Percentiles rank a stretch among this genome's conserved stretches.
Evolutionary conservation across 1,140 invertebrate genomes (phyloP).

Genomic region (Mya arenaria): DNA sequence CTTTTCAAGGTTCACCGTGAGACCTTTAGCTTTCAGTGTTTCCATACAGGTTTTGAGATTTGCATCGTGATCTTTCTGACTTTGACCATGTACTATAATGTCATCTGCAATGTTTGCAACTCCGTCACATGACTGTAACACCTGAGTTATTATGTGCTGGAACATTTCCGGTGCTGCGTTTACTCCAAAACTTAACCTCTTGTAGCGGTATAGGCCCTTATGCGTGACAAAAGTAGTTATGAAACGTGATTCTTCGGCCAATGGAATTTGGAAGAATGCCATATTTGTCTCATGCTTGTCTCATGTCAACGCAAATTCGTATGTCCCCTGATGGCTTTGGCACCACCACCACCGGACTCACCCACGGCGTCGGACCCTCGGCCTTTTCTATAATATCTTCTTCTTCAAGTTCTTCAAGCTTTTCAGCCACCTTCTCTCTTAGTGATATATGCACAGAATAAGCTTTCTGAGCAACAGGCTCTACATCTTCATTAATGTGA

Average conservation of each 20-base stretch:
- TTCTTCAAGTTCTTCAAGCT: too few relatives aligned
- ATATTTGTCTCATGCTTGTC: conserved; percentile 58
- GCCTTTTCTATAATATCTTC: too few relatives aligned
- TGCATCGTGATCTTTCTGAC: conserved; percentile 23
- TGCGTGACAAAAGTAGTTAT: conserved; percentile 39
- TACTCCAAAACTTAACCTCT: conserved; percentile 38
- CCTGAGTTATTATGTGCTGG: conserved; percentile 28
- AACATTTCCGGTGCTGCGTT: conserved; percentile 44
- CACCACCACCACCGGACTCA: too few relatives aligned
- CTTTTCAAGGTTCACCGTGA: conserved; percentile 45
- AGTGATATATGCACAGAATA: too few relatives aligned
- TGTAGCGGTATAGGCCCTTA: conserved; percentile 14
- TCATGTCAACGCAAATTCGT: too few relatives aligned
- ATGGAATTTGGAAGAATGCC: conserved; percentile 66
- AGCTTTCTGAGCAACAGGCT: too few relatives aligned
- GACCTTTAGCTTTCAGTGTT: conserved; percentile 17
- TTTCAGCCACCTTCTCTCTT: too few relatives aligned
- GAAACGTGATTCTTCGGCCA: conserved; percentile 29
- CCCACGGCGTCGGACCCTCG: too few relatives aligned
- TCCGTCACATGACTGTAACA: not conserved
- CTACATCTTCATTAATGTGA: too few relatives aligned
- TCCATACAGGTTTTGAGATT: not conserved
- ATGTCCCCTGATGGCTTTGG: too few relatives aligned
- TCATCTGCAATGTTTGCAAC: conserved; percentile 46
- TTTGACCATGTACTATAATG: conserved; percentile 39